phyloP scores from a whole-genome alignment of 2,888 invertebrate genomes.

The Mongoloraphidia duomilia region DNA sequence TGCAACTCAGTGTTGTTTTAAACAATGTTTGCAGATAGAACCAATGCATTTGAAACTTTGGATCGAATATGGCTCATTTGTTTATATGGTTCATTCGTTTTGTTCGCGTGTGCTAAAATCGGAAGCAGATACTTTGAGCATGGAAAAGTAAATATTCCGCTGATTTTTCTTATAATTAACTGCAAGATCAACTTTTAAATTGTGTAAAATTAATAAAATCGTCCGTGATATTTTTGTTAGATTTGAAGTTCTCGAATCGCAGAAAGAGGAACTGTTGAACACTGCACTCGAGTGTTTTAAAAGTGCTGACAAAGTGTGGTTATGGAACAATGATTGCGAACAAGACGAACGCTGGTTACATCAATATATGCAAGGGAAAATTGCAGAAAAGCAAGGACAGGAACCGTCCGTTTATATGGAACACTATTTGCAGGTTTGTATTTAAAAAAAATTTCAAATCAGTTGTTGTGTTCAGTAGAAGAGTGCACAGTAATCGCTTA shows the following conservation, averaged over 20 bases:
- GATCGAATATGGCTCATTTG: conserved; percentile 85
- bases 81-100: conserved; percentile 80
- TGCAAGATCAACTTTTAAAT: conserved; percentile 9
- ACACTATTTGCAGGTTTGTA: conserved; percentile 54
- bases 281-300: conserved; percentile 67
- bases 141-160: conserved; percentile 38
- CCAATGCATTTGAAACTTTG: conserved; percentile 61
- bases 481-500: no score
- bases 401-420: conserved; percentile 59
- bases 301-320: conserved; percentile 47
- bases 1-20: conserved; percentile 66
- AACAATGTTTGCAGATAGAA: conserved; percentile 61
- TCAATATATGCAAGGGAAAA: conserved; percentile 93
- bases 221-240: conserved; percentile 22
- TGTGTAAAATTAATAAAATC: background rate
- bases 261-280: conserved; percentile 65
- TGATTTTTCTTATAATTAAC: conserved; percentile 1
- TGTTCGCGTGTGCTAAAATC: conserved; percentile 75
- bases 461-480: background rate
- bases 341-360: conserved; percentile 82
- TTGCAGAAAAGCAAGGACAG: conserved; percentile 72
- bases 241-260: conserved; percentile 57
- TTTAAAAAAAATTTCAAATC: background rate
- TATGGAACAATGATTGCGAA: conserved; percentile 38
- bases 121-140: conserved; percentile 58